phyloP scores from a whole-genome alignment of 1,140 invertebrate genomes.

The Ceratosolen solmsi region DNA sequence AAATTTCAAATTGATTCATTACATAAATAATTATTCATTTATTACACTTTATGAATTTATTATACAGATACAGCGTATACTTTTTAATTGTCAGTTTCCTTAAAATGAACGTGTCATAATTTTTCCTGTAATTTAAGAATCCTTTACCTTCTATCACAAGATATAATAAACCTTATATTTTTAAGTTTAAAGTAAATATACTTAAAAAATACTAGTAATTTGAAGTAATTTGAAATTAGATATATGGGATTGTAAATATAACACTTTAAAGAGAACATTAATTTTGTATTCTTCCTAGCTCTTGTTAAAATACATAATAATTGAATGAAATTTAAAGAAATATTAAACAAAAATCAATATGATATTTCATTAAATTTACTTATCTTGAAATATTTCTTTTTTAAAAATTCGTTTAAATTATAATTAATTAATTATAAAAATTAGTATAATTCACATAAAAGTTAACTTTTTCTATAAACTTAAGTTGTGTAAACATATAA shows the following conservation, averaged over 20 bases:
- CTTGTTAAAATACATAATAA: constrained; percentile 23
- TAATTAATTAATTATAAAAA: no score
- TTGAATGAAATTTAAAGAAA: background rate
- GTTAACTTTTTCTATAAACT: no score
- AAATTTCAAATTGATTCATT: constrained; percentile 18
- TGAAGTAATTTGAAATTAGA: constrained; percentile 9
- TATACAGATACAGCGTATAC: background rate
- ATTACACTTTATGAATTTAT: no score
- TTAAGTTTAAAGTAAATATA: no score
- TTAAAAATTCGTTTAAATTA: no score
- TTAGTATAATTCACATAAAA: no score
- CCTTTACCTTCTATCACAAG: background rate
- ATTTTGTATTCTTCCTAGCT: constrained; percentile 62
- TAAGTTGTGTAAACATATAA: no score
- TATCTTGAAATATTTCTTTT: constrained; percentile 15
- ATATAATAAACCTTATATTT: no score
- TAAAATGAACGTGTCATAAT: background rate
- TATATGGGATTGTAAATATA: background rate
- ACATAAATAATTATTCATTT: constrained; percentile 32
- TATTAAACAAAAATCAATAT: background rate
- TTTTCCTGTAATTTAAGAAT: background rate
- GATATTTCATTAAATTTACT: background rate
- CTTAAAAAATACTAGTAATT: no score
- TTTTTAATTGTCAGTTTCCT: background rate
- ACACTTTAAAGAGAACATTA: constrained; percentile 36